phyloP scores from a whole-genome alignment of 1,140 invertebrate species.

The Heterodera carotae region DNA sequence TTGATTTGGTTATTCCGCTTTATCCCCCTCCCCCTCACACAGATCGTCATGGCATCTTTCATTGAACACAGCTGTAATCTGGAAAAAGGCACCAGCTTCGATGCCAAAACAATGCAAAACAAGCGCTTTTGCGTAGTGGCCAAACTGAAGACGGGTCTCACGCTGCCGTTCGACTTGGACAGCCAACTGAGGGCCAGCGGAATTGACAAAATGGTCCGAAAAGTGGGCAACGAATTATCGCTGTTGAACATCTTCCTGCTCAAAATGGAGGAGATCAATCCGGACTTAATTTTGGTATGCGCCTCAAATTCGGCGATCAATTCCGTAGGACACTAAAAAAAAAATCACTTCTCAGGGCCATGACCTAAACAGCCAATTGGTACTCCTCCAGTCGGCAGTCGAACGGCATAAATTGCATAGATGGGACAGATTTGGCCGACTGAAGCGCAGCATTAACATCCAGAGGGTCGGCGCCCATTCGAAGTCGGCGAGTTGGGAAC shows the following conservation, averaged over 20 bases:
- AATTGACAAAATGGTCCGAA: constrained; percentile 35
- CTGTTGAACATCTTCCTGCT: constrained; percentile 81
- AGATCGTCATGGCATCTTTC: constrained; percentile 54
- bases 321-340: not conserved
- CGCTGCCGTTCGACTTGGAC: constrained; percentile 45
- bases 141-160: constrained; percentile 36
- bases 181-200: constrained; percentile 32
- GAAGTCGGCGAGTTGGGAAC: constrained; percentile 48
- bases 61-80: constrained; percentile 27
- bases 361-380: constrained; percentile 41
- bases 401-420: constrained; percentile 44
- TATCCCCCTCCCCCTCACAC: not conserved
- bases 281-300: constrained; percentile 81
- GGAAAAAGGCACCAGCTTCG: constrained; percentile 16
- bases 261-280: constrained; percentile 82
- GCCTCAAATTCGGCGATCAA: not conserved
- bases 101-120: constrained; percentile 21
- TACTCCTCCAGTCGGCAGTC: constrained; percentile 35
- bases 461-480: constrained; percentile 30
- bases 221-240: constrained; percentile 74
- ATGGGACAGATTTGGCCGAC: constrained; percentile 44
- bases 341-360: constrained; percentile 32
- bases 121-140: constrained; percentile 37
- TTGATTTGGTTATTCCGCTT: too few relatives aligned
- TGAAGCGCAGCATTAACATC: constrained; percentile 38